Conservation (phyloP, 2,888 invertebrate species). For the Drosophila meridiana region DNA sequence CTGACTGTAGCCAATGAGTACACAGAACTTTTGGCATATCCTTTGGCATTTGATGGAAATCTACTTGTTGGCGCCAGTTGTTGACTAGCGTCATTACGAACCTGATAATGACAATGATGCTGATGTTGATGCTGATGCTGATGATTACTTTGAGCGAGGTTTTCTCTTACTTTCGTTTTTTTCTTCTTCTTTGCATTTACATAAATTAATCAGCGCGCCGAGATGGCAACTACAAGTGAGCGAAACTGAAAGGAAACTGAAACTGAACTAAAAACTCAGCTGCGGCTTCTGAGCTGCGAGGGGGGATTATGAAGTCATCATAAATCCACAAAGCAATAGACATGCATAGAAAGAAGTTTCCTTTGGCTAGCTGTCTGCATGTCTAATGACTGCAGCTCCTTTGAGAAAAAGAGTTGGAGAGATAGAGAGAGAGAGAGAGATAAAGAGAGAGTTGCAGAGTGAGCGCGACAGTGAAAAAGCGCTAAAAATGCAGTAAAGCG, state of each 20-base stretch:
- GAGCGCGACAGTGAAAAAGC: not conserved
- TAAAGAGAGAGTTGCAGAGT: not conserved
- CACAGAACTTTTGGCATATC: slow-evolving; percentile 30
- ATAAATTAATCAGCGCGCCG: slow-evolving; percentile 60
- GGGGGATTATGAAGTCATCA: slow-evolving; percentile 29
- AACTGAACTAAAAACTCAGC: slow-evolving; percentile 6
- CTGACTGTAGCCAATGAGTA: slow-evolving; percentile 5
- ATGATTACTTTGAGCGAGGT: slow-evolving; percentile 53
- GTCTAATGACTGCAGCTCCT: slow-evolving; percentile 40
- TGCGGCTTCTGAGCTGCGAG: not conserved
- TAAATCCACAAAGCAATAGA: slow-evolving; percentile 48
- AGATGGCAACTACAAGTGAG: slow-evolving; percentile 5
- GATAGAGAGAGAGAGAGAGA: not conserved
- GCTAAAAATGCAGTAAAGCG: slow-evolving; percentile 21
- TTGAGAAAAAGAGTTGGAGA: slow-evolving; percentile 28
- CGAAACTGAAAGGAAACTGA: slow-evolving; percentile 14
- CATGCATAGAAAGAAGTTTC: slow-evolving; percentile 11
- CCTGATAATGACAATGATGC: slow-evolving; percentile 12
- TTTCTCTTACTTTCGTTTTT: not conserved
- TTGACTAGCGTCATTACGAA: slow-evolving; percentile 21
- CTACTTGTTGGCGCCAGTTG: slow-evolving; percentile 79
- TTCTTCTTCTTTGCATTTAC: slow-evolving; percentile 44
- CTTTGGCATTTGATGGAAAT: slow-evolving; percentile 61
- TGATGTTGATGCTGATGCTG: slow-evolving; percentile 17
- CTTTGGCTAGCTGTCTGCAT: slow-evolving; percentile 28